These are phyloP conservation scores for Arothron firmamentum DNA, from an alignment of 2,113 vertebrate species.

Conservation along the genomic window DNA sequence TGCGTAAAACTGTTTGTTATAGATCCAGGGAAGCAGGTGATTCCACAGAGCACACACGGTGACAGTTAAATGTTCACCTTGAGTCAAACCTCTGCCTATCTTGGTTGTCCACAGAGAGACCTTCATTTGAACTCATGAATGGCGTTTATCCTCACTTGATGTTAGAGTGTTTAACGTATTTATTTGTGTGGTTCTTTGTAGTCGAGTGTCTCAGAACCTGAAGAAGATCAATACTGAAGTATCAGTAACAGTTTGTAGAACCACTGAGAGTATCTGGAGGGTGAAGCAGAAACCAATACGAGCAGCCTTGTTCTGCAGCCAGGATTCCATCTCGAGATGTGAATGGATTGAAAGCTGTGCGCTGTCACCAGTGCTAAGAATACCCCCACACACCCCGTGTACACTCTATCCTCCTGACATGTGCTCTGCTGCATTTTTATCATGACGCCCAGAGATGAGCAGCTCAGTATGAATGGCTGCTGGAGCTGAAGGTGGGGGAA, in stretches of 20 bases:
- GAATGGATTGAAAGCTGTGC: slow-evolving; percentile 47
- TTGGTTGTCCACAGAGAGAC: slow-evolving; percentile 33
- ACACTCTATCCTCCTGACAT: slow-evolving; percentile 54
- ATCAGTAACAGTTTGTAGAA: not conserved
- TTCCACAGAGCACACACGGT: slow-evolving; percentile 1
- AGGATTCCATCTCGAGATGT: slow-evolving; percentile 54
- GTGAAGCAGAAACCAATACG: slow-evolving; percentile 36
- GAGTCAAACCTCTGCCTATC: slow-evolving; percentile 9
- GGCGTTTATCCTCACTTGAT: slow-evolving; percentile 32
- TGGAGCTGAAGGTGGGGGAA: slow-evolving; percentile 18
- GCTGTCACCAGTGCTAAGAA: slow-evolving; percentile 65
- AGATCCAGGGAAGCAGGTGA: slow-evolving; percentile 1
- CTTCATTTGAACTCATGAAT: slow-evolving; percentile 44
- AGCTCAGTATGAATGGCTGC: slow-evolving; percentile 54
- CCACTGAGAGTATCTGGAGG: not conserved
- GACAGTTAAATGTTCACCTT: not conserved
- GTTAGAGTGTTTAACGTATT: slow-evolving; percentile 5
- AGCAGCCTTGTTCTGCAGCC: slow-evolving; percentile 40
- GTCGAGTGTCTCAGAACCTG: no score
- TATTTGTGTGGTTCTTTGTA: not conserved
- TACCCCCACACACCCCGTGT: slow-evolving; percentile 60
- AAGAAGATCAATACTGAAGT: not conserved
- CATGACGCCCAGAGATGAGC: slow-evolving; percentile 51
- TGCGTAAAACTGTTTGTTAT: not conserved
- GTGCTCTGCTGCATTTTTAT: slow-evolving; percentile 58